Evolutionary conservation across 2,113 vertebrate species (phyloP).

Genomic region (Hippocampus barbouri): DNA sequence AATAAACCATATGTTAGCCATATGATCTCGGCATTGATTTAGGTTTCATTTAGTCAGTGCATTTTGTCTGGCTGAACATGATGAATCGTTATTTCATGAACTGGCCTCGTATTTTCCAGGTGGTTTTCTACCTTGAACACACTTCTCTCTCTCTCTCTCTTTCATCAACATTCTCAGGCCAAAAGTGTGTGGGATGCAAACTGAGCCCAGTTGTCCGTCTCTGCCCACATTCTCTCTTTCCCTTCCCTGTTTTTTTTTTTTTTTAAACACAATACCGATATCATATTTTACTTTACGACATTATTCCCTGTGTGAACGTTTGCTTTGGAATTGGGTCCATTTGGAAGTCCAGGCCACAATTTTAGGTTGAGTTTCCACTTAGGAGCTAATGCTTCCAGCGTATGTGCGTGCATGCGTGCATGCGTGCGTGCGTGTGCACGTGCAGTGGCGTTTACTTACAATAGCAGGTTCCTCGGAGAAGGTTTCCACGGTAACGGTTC

Average conservation of each 20-base stretch:
- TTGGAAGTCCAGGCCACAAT: background rate
- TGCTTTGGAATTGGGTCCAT: background rate
- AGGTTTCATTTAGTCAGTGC: too few relatives aligned
- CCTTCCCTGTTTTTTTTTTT: too few relatives aligned
- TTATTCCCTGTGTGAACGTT: background rate
- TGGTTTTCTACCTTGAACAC: too few relatives aligned
- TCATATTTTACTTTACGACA: background rate
- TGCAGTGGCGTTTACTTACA: slow-evolving; percentile 78
- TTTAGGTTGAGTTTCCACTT: background rate
- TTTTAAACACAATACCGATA: background rate
- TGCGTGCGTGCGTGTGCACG: slow-evolving; percentile 6
- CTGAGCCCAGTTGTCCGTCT: background rate
- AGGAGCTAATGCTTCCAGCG: background rate
- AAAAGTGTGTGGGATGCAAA: background rate
- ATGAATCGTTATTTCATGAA: too few relatives aligned
- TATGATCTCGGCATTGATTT: too few relatives aligned
- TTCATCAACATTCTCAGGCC: too few relatives aligned
- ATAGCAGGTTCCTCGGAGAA: slow-evolving; percentile 90
- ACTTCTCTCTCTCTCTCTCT: too few relatives aligned
- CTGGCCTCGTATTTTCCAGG: too few relatives aligned
- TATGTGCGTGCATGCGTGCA: slow-evolving; percentile 13
- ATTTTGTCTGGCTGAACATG: too few relatives aligned
- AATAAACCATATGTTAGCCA: too few relatives aligned
- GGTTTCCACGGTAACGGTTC: slow-evolving; percentile 93
- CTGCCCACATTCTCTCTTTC: background rate